Base-by-base conservation (phyloP, 2,888 invertebrate genomes). In the Girardia tigrina region DNA sequence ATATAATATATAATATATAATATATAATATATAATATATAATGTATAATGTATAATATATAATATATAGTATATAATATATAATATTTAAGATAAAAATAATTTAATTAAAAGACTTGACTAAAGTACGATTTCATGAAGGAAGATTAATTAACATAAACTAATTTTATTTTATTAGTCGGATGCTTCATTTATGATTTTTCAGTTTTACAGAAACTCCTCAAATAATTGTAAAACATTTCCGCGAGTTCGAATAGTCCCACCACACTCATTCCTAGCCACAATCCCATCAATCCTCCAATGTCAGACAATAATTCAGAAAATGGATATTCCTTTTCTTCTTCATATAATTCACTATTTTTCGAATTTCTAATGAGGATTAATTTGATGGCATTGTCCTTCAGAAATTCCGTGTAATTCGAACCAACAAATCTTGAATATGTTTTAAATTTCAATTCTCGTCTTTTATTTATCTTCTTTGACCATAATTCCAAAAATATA, bases 191-290 rank as follows among this genome's bases (percentile, higher is more conserved):
- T n/a, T n/a, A n/a, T n/a, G n/a, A n/a, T n/a, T n/a, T n/a, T n/a
- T n/a, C n/a, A n/a, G n/a, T n/a, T n/a, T n/a, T n/a, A n/a, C n/a
- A n/a, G n/a, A n/a, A n/a, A n/a, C n/a, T n/a, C n/a, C n/a, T n/a
- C n/a, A n/a, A n/a, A n/a, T n/a, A n/a, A n/a, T n/a, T n/a, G n/a
- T 56, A 56, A 16, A 77, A 8, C 23, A 79, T 78, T 76, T 80
- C 80, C 8, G 80, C 78, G 0, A 78, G 73, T 0, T 80, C 80
- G 29, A 75, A 75, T 28, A 75, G 23, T 4, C 75, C 75, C 70
- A 80, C 79, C 26, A 80, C 79, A 16, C 80, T 80, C 26, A 80
- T 76, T 1, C 80, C 80, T 56, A 80, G 76, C 79, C 79, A 80
- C 26, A 80, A 77, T 12, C 80, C 80, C 29, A 80, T 77, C 72